Evolutionary conservation across 1,140 invertebrate genomes (phyloP), one percentile per base, ranked within the genome.

Genomic region (Cydia fagiglandana): DNA sequence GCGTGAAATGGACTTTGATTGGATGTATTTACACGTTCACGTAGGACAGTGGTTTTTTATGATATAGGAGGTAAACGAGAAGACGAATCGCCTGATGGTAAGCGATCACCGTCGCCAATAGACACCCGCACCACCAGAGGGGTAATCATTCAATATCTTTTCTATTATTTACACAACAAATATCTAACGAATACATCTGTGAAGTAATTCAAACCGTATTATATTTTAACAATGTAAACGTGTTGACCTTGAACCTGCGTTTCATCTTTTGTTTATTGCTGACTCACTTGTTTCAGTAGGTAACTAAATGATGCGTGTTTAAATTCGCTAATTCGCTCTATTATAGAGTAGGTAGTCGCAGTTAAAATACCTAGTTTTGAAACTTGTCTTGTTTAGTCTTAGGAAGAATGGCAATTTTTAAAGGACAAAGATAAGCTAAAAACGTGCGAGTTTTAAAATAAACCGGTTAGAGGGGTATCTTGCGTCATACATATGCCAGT

Each of bases 241-340:
- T 47, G 45, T 15, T 12, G 45, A 47, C 50, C 50, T 17, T 53
- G 50, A 53, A 17, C 50, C 64, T 68, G 28, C 28, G 64, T 64
- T 68, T 68, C 64, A 15, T 34, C 64, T 34, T 53, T 68, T 68
- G 64, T 68, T 68, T 68, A 68, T 68, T 34, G 12, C 64, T 68
- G 64, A 68, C 64, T 68, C 64, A 68, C 24, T 5, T 34, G 28
- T 68, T 68, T 68, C 64, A 68, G 64, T 24, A 24, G 24, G 24
- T 34, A n/a, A 34, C 9, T 13, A 10, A 34, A n/a, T 68, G 64
- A 34, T 3, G 64, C 64, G 30, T 64, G 64, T 38, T 53, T 53
- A 53, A n/a, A 53, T 17, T 53, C 50, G 50, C 50, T 53, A 53
- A n/a, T 53, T 53, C n/a, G 50, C n/a, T 17, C 50, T 53, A 53